These are phyloP conservation scores for Eulimnadia texana DNA, from an alignment of 1,140 invertebrate genomes.

Conservation along the genomic window DNA sequence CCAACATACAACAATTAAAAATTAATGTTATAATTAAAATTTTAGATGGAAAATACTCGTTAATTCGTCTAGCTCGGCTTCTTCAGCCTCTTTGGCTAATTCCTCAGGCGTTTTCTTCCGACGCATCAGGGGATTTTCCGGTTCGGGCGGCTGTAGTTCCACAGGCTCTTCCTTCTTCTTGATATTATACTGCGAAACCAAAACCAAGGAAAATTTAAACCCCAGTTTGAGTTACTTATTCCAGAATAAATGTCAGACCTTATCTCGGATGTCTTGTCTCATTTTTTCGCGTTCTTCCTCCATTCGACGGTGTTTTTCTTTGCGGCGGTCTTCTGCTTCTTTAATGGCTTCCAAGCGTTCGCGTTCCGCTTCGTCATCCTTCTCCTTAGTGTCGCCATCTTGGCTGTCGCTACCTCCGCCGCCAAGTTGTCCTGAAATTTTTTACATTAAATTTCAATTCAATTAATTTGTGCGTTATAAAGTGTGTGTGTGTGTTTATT, in stretches of 20 bases:
- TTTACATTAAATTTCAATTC: neutral
- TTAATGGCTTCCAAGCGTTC: constrained; percentile 82
- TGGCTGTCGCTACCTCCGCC: constrained; percentile 69
- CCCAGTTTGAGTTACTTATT: too few relatives aligned
- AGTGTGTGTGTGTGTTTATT: too few relatives aligned
- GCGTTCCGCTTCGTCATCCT: constrained; percentile 86
- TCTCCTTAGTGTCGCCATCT: constrained; percentile 78
- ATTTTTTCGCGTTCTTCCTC: constrained; percentile 95
- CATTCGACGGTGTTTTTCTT: constrained; percentile 96
- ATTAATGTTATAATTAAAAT: constrained; percentile 6
- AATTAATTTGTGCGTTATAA: too few relatives aligned
- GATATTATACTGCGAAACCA: constrained; percentile 79
- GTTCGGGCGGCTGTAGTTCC: constrained; percentile 41
- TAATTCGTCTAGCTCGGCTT: constrained; percentile 88
- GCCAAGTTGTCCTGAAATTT: neutral
- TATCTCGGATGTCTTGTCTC: constrained; percentile 93
- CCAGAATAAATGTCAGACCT: too few relatives aligned
- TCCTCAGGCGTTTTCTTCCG: constrained; percentile 97
- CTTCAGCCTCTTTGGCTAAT: constrained; percentile 82
- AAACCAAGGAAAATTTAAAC: too few relatives aligned
- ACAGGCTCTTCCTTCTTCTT: constrained; percentile 86
- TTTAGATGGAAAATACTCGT: too few relatives aligned
- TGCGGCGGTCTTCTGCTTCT: constrained; percentile 83
- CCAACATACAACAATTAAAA: neutral
- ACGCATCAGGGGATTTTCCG: constrained; percentile 73